phyloP scores from a whole-genome alignment of 1,140 invertebrate species.

The Mactra quadrangularis region DNA sequence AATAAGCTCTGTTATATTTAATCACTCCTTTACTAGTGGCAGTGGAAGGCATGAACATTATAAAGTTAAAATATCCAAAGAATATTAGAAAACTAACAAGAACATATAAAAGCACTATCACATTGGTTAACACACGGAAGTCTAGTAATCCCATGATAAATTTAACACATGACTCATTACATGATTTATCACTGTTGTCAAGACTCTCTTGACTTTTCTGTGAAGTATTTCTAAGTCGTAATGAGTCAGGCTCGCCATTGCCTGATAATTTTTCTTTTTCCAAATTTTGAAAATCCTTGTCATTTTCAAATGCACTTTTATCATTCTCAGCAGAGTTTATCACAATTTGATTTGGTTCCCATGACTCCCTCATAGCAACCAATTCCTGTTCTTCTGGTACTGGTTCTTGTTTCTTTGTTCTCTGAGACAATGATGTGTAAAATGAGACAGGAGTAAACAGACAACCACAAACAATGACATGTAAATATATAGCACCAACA shows the following conservation, averaged over 20 bases:
- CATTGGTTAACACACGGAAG: conserved; percentile 72
- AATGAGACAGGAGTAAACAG: conserved; percentile 64
- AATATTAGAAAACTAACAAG: conserved; percentile 73
- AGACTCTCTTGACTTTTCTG: conserved; percentile 29
- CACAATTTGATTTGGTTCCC: conserved; percentile 19
- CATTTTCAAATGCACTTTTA: not conserved
- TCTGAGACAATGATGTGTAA: conserved; percentile 43
- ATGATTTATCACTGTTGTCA: conserved; percentile 22
- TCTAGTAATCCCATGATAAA: conserved; percentile 66
- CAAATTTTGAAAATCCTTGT: conserved; percentile 9
- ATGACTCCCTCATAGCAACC: not conserved
- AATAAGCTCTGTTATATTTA: conserved; percentile 70
- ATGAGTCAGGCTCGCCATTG: not conserved
- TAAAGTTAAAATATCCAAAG: conserved; percentile 78
- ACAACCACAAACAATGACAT: conserved; percentile 62
- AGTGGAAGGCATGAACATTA: conserved; percentile 75
- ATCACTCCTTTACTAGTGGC: conserved; percentile 58
- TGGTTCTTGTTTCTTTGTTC: not conserved
- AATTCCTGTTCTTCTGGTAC: conserved; percentile 7
- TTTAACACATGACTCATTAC: conserved; percentile 33
- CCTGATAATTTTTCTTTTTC: not conserved
- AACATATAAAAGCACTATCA: conserved; percentile 68
- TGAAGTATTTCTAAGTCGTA: conserved; percentile 46
- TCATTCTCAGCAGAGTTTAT: not conserved
- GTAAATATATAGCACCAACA: conserved; percentile 66